phyloP scores from a whole-genome alignment of 1,140 invertebrate genomes.

The Geopemphigus sp. region DNA sequence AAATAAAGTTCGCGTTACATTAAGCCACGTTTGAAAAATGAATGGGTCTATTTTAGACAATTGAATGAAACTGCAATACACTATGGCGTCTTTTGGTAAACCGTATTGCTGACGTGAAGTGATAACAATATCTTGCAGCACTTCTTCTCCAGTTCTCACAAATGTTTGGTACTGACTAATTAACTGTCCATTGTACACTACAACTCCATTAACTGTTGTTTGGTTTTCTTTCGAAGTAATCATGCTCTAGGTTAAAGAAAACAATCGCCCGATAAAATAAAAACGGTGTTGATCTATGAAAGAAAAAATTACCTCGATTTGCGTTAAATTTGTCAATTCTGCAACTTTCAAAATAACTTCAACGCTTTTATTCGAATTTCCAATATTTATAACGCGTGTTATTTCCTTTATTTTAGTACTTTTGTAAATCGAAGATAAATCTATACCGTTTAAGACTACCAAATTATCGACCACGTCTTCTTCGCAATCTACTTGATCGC shows the following conservation, averaged over 20 bases:
- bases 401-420: slow-evolving; percentile 82
- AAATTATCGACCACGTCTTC: slow-evolving; percentile 76
- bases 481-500: slow-evolving; percentile 64
- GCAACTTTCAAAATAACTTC: slow-evolving; percentile 93
- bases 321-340: slow-evolving; percentile 89
- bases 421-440: slow-evolving; percentile 88
- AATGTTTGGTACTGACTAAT: slow-evolving; percentile 95
- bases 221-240: slow-evolving; percentile 86
- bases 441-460: slow-evolving; percentile 90
- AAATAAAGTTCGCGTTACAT: too few relatives aligned
- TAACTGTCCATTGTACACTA: slow-evolving; percentile 91
- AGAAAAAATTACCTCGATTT: slow-evolving; percentile 74
- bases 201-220: slow-evolving; percentile 85
- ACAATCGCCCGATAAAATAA: too few relatives aligned
- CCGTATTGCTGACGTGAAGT: slow-evolving; percentile 94
- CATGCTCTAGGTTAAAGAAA: slow-evolving; percentile 63
- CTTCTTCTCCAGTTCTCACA: slow-evolving; percentile 96
- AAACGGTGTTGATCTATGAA: too few relatives aligned
- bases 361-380: slow-evolving; percentile 63
- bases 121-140: slow-evolving; percentile 89
- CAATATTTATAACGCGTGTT: slow-evolving; percentile 62
- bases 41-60: slow-evolving; percentile 97
- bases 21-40: slow-evolving; percentile 90
- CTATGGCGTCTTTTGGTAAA: slow-evolving; percentile 90
- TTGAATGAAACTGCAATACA: slow-evolving; percentile 99